Percentiles rank a stretch among this genome's conserved stretches.
Evolutionary conservation across 2,113 vertebrate genomes (phyloP).

Genomic region (Leucoraja erinaceus): DNA sequence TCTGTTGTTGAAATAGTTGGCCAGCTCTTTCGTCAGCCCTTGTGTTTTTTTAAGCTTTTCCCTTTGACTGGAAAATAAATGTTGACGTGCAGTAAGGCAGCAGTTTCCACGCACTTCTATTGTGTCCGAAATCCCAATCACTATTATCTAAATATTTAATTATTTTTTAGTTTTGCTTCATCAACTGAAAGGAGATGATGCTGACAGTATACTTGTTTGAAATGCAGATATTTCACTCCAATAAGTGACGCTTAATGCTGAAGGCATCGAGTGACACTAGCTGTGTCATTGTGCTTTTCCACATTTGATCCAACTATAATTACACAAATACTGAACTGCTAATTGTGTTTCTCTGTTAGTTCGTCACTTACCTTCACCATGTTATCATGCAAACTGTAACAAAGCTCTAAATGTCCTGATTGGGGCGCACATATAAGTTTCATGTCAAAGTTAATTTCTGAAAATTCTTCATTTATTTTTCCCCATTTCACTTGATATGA

Average conservation of each 20-base stretch:
- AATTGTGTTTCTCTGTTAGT: not conserved
- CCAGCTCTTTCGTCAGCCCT: not conserved
- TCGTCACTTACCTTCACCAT: no score
- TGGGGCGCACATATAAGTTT: not conserved
- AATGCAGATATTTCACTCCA: not conserved
- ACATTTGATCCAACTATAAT: not conserved
- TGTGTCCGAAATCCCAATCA: not conserved
- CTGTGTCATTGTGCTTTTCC: not conserved
- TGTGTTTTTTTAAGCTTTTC: slow-evolving; percentile 31
- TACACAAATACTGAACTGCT: not conserved
- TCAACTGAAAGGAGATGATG: not conserved
- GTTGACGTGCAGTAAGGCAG: slow-evolving; percentile 34
- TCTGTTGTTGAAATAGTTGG: slow-evolving; percentile 15
- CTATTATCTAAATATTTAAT: slow-evolving; percentile 4
- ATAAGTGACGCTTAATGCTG: not conserved
- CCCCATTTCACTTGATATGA: not conserved
- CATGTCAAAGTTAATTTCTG: not conserved
- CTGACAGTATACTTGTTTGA: not conserved
- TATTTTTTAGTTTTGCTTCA: slow-evolving; percentile 1
- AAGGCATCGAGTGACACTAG: not conserved
- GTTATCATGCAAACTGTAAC: not conserved
- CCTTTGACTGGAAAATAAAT: slow-evolving; percentile 36
- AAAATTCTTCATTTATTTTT: not conserved
- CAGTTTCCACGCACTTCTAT: slow-evolving; percentile 38
- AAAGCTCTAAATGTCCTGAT: not conserved